phyloP scores from a whole-genome alignment of 2,888 invertebrate species.

The Cyclophora punctaria region DNA sequence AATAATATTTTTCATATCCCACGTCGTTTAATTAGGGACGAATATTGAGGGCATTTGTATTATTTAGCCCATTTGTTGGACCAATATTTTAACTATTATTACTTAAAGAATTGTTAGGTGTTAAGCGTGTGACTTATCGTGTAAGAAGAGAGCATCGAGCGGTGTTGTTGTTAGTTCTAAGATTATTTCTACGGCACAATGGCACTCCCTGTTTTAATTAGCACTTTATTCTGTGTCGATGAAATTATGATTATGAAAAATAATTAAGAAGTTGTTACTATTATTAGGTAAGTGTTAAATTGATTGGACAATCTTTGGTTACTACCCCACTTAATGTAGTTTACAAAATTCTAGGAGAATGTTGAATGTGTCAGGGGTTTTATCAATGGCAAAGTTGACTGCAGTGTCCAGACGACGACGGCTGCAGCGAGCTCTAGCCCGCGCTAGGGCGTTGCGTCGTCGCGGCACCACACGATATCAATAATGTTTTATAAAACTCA shows the following conservation, averaged over 20 bases:
- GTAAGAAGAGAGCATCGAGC: slow-evolving; percentile 72
- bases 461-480: slow-evolving; percentile 48
- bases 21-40: slow-evolving; percentile 74
- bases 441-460: slow-evolving; percentile 20
- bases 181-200: slow-evolving; percentile 72
- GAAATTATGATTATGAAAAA: slow-evolving; percentile 71
- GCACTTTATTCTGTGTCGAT: slow-evolving; percentile 75
- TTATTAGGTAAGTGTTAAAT: slow-evolving; percentile 75
- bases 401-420: slow-evolving; percentile 47
- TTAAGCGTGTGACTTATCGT: slow-evolving; percentile 74
- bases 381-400: slow-evolving; percentile 75
- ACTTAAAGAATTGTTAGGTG: slow-evolving; percentile 75
- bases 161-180: slow-evolving; percentile 74
- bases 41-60: slow-evolving; percentile 76
- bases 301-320: slow-evolving; percentile 75
- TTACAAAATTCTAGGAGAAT: slow-evolving; percentile 68
- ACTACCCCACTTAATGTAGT: slow-evolving; percentile 68
- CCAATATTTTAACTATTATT: slow-evolving; percentile 76
- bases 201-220: slow-evolving; percentile 76
- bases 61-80: slow-evolving; percentile 77
- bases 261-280: slow-evolving; percentile 75
- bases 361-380: slow-evolving; percentile 67
- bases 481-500: slow-evolving; percentile 59
- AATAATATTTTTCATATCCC: slow-evolving; percentile 76
- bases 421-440: too few relatives aligned